Percentiles rank a stretch among this genome's conserved stretches.
phyloP scores from a whole-genome alignment of 2,113 vertebrate genomes.

The Bubo blakistoni region DNA sequence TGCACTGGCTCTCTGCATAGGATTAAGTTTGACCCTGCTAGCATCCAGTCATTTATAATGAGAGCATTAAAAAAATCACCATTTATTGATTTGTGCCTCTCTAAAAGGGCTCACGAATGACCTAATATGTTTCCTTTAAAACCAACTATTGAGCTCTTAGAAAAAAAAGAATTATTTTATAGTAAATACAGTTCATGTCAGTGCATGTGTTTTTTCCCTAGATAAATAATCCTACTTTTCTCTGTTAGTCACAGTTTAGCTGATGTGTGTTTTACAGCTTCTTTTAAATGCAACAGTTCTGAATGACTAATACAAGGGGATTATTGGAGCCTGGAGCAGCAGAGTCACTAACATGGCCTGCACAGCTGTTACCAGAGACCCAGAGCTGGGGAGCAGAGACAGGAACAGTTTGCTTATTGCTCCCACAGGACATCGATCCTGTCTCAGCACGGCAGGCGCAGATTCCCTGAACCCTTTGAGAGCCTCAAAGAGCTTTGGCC shows the following conservation, averaged over 20 bases:
- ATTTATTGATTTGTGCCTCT: constrained; percentile 33
- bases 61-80: not conserved
- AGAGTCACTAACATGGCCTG: not conserved
- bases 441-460: not conserved
- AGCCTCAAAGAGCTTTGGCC: not conserved
- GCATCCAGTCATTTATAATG: constrained; percentile 15
- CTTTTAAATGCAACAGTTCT: not conserved
- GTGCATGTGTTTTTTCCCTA: not conserved
- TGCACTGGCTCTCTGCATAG: not conserved
- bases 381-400: not conserved
- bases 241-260: constrained; percentile 6
- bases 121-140: not conserved
- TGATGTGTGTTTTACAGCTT: constrained; percentile 43
- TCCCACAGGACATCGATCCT: not conserved
- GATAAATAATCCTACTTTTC: constrained; percentile 19
- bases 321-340: constrained; percentile 10
- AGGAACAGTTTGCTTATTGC: not conserved
- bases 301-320: not conserved
- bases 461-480: not conserved
- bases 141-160: not conserved
- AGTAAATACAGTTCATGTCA: constrained; percentile 4
- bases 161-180: not conserved
- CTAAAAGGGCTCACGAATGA: not conserved
- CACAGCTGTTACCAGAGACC: not conserved
- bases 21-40: constrained; percentile 38